A percentile compares a stretch with the other conserved stretches of the same genome.
phyloP scores from a whole-genome alignment of 2,113 vertebrate species.

The Neogobius melanostomus region DNA sequence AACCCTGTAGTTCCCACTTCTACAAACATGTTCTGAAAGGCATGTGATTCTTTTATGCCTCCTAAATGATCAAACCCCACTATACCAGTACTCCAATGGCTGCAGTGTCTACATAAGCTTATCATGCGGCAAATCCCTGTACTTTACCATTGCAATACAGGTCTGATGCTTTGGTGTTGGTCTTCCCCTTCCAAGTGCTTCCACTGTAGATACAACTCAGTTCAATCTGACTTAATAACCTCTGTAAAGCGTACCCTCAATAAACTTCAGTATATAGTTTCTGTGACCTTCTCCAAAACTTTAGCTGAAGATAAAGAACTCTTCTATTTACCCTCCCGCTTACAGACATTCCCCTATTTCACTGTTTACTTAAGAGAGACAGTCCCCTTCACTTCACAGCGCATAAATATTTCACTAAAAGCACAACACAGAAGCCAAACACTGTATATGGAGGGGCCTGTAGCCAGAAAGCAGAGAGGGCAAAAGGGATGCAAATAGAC shows the following conservation, averaged over 20 bases:
- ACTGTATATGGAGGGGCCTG: slow-evolving; percentile 23
- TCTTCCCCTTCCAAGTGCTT: not conserved
- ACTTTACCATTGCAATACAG: not conserved
- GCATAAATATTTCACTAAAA: slow-evolving; percentile 63
- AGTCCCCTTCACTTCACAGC: slow-evolving; percentile 35
- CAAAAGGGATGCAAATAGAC: slow-evolving; percentile 64
- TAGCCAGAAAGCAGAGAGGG: slow-evolving; percentile 23
- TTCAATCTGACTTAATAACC: slow-evolving; percentile 1
- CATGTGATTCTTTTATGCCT: no score
- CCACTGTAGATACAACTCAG: not conserved
- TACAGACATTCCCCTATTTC: slow-evolving; percentile 31
- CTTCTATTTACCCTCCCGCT: slow-evolving; percentile 15
- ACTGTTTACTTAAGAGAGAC: slow-evolving; percentile 44
- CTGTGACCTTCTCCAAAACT: slow-evolving; percentile 3
- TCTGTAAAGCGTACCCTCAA: not conserved
- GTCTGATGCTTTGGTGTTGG: no score
- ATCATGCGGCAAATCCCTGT: not conserved
- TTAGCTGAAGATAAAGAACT: not conserved
- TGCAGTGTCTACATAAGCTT: no score
- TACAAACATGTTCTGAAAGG: no score
- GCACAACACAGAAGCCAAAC: slow-evolving; percentile 43
- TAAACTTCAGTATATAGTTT: not conserved
- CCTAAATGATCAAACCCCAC: no score
- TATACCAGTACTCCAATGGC: no score
- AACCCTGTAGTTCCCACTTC: no score